phyloP scores from a whole-genome alignment of 2,888 invertebrate species.

The Oscheius myriophilus region DNA sequence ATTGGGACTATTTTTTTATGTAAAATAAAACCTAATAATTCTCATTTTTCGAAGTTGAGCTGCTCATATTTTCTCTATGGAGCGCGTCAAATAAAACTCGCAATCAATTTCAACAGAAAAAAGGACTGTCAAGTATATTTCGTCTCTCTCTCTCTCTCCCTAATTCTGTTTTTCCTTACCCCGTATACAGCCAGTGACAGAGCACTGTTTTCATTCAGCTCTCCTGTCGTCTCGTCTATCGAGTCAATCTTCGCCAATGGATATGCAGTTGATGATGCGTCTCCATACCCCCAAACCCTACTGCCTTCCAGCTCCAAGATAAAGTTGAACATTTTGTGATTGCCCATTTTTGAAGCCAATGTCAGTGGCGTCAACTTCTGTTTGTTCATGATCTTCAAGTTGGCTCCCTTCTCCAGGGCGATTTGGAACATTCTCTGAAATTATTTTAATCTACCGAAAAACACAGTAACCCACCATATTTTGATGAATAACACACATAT shows the following conservation, averaged over 20 bases:
- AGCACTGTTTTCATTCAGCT: slow-evolving; percentile 93
- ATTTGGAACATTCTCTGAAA: slow-evolving; percentile 87
- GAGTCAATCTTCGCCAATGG: slow-evolving; percentile 94
- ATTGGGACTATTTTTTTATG: too few relatives aligned
- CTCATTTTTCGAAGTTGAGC: too few relatives aligned
- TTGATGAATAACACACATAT: slow-evolving; percentile 93
- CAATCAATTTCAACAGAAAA: too few relatives aligned
- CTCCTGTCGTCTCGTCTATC: slow-evolving; percentile 87
- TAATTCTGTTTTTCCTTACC: slow-evolving; percentile 74
- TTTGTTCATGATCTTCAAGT: slow-evolving; percentile 85
- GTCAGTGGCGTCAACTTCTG: slow-evolving; percentile 90
- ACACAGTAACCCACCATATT: slow-evolving; percentile 77
- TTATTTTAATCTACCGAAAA: neutral
- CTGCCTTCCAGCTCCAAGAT: slow-evolving; percentile 94
- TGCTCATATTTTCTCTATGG: too few relatives aligned
- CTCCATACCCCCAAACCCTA: slow-evolving; percentile 94
- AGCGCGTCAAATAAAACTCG: too few relatives aligned
- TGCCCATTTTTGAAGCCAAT: slow-evolving; percentile 88
- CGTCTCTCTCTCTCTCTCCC: neutral
- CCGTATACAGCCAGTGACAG: slow-evolving; percentile 95
- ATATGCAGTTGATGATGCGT: slow-evolving; percentile 74
- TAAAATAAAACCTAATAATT: too few relatives aligned
- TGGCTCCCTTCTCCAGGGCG: slow-evolving; percentile 90
- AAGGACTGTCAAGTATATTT: too few relatives aligned
- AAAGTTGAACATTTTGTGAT: slow-evolving; percentile 90